Conservation (phyloP, 2,888 invertebrate species). For the Catocala nupta region DNA sequence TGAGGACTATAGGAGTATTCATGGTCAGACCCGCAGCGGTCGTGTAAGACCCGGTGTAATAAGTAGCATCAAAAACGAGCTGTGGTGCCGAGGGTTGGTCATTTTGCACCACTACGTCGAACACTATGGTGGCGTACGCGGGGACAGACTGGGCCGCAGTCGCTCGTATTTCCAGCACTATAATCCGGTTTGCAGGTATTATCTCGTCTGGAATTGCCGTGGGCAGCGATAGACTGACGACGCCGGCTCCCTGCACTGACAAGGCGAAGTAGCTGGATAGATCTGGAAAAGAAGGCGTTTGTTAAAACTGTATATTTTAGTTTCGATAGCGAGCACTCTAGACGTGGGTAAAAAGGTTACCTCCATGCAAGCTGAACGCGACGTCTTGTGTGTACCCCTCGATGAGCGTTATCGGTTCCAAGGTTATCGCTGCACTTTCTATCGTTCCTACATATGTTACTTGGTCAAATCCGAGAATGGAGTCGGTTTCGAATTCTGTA, state of each 20-base stretch:
- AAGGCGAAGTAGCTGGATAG: slow-evolving; percentile 38
- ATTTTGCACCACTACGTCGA: slow-evolving; percentile 32
- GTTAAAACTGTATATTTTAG: neutral
- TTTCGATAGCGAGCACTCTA: neutral
- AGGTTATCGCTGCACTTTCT: slow-evolving; percentile 16
- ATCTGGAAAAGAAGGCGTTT: slow-evolving; percentile 33
- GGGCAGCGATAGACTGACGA: slow-evolving; percentile 31
- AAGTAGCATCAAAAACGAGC: slow-evolving; percentile 29
- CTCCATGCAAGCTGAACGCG: slow-evolving; percentile 32
- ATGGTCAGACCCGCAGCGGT: slow-evolving; percentile 26
- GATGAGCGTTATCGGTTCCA: slow-evolving; percentile 48
- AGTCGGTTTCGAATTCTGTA: slow-evolving; percentile 15
- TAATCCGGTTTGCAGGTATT: slow-evolving; percentile 40
- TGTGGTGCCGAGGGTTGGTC: neutral
- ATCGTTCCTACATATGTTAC: slow-evolving; percentile 35
- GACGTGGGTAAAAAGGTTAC: slow-evolving; percentile 4
- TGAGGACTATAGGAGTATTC: slow-evolving; percentile 29
- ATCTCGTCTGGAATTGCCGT: slow-evolving; percentile 43
- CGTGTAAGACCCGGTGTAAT: slow-evolving; percentile 36
- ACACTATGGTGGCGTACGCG: slow-evolving; percentile 44
- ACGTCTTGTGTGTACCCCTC: slow-evolving; percentile 51
- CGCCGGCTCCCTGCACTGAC: slow-evolving; percentile 12
- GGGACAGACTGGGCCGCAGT: slow-evolving; percentile 33
- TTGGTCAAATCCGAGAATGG: slow-evolving; percentile 20
- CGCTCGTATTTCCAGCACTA: slow-evolving; percentile 48